A percentile compares a stretch with the other conserved stretches of the same genome.
Conservation (phyloP, 2,888 invertebrate genomes). For the Heliothis peltigera region DNA sequence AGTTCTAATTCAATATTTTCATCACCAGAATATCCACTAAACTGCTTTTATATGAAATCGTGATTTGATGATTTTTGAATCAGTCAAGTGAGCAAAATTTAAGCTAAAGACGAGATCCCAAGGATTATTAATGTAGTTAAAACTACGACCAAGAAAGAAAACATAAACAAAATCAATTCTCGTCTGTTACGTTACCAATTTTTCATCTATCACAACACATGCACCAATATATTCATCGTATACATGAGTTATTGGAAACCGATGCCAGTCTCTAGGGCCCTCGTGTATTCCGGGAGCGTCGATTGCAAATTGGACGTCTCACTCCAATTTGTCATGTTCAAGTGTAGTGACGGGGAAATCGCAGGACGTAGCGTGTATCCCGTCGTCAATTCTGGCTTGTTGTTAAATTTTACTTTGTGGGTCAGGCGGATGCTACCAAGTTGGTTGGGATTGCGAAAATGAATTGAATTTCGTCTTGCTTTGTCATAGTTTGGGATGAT, state of each 20-base stretch:
- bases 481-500: not conserved
- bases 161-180: conserved; percentile 3
- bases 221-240: conserved; percentile 38
- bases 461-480: not conserved
- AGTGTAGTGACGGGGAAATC: conserved; percentile 52
- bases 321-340: conserved; percentile 62
- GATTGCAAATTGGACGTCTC: conserved; percentile 65
- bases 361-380: conserved; percentile 51
- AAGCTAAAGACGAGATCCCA: no score
- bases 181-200: conserved; percentile 18
- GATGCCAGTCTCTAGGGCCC: conserved; percentile 41
- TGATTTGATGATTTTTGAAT: no score
- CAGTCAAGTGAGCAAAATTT: no score
- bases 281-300: conserved; percentile 40
- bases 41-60: no score
- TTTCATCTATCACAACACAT: conserved; percentile 22
- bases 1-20: not conserved
- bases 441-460: conserved; percentile 17
- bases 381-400: conserved; percentile 42
- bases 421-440: conserved; percentile 22
- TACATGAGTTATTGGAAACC: conserved; percentile 56
- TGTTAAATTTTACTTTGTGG: conserved; percentile 28
- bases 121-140: not conserved
- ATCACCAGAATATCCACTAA: no score
- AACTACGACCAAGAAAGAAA: not conserved